phyloP scores from a whole-genome alignment of 2,888 invertebrate species.

The Chirona hameri region DNA sequence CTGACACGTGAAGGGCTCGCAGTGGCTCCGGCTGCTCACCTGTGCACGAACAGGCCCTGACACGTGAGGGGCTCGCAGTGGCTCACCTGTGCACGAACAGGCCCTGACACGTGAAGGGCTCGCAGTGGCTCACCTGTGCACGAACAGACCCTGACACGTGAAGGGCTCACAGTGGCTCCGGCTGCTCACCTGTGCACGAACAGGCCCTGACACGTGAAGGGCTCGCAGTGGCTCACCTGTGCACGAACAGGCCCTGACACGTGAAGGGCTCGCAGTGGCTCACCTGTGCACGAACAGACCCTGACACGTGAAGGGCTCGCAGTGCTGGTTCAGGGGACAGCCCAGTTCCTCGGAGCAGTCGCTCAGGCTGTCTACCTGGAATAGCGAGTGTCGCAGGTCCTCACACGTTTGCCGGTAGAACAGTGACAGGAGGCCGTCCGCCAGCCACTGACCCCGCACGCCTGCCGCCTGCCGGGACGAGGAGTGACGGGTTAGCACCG shows the following conservation, averaged over 20 bases:
- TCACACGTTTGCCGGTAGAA: not conserved
- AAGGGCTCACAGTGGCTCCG: constrained; percentile 8
- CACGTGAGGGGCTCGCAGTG: constrained; percentile 9
- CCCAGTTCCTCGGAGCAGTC: not conserved
- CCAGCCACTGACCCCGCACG: not conserved
- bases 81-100: too few species aligned
- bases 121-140: not conserved
- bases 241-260: not conserved
- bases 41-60: constrained; percentile 7
- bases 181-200: constrained; percentile 1
- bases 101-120: too few species aligned
- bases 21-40: constrained; percentile 5
- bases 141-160: constrained; percentile 5
- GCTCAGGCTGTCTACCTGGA: not conserved
- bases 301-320: constrained; percentile 6
- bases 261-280: too few species aligned
- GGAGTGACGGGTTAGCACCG: too few species aligned
- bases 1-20: constrained; percentile 6
- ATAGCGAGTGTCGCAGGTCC: not conserved
- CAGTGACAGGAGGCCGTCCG: not conserved
- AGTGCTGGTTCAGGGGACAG: constrained; percentile 3
- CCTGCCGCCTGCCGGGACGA: not conserved
- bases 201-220: constrained; percentile 9
- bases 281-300: constrained; percentile 6
- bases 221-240: constrained; percentile 1